Evolutionary conservation across 2,113 vertebrate species (phyloP).

Genomic region (Gnathonemus echidnorhynchus): DNA sequence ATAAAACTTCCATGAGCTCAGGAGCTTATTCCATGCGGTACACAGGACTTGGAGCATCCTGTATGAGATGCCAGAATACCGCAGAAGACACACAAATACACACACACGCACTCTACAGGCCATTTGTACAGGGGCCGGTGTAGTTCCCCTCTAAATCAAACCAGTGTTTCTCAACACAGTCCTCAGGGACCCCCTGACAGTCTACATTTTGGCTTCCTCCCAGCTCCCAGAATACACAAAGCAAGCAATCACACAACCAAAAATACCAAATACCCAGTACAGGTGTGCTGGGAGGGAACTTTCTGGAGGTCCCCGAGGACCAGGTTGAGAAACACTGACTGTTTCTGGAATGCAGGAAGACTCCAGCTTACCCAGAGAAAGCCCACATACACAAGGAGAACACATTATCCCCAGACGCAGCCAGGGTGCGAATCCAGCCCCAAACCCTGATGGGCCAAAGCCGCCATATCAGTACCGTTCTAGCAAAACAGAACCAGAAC

Average conservation of each 20-base stretch:
- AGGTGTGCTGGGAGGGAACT: not conserved
- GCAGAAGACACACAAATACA: not conserved
- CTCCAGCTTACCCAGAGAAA: not conserved
- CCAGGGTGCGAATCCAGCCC: not conserved
- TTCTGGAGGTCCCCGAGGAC: not conserved
- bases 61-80: not conserved
- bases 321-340: not conserved
- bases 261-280: not conserved
- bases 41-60: not conserved
- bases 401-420: not conserved
- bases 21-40: not conserved
- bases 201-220: not conserved
- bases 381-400: not conserved
- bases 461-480: not conserved
- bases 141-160: not conserved
- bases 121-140: not conserved
- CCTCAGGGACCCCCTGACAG: not conserved
- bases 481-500: not conserved
- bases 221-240: not conserved
- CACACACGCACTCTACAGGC: not conserved
- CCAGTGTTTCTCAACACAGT: not conserved
- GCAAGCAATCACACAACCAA: not conserved
- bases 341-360: not conserved
- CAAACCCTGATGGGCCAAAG: not conserved
- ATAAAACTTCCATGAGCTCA: not conserved